phyloP scores from a whole-genome alignment of 2,113 vertebrate species.

The Leptocoma aspasia region DNA sequence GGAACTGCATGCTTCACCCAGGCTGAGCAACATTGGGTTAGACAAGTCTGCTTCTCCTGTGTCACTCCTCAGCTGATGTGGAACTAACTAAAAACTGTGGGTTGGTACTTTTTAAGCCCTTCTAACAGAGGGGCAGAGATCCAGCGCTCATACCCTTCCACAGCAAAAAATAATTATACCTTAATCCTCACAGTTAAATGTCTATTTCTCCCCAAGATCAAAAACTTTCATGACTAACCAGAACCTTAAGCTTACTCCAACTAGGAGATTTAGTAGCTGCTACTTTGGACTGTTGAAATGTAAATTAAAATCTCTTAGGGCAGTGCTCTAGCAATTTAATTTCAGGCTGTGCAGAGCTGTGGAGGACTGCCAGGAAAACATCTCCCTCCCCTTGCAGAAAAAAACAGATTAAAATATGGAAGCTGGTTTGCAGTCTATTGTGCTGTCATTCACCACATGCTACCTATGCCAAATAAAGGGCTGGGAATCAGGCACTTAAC shows the following conservation, averaged over 20 bases:
- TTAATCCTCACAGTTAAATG: background rate
- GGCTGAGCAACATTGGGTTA: background rate
- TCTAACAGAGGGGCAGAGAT: background rate
- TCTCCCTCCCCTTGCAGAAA: background rate
- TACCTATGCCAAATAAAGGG: background rate
- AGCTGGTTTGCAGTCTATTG: background rate
- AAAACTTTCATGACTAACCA: background rate
- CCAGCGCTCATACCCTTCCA: background rate
- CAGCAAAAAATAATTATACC: background rate
- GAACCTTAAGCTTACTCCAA: background rate
- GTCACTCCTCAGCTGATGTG: background rate
- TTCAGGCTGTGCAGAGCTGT: background rate
- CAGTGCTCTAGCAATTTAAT: background rate
- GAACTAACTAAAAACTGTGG: background rate
- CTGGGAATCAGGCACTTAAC: background rate
- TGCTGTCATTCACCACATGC: background rate
- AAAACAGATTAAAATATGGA: background rate
- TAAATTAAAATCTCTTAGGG: constrained; percentile 27
- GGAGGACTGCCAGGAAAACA: constrained; percentile 14
- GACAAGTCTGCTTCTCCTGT: background rate
- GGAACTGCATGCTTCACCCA: background rate
- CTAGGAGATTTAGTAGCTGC: background rate
- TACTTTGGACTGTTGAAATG: background rate
- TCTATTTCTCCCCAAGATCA: background rate
- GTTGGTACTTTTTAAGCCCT: background rate